Percentiles rank a stretch among this genome's conserved stretches.
Conservation (phyloP, 2,888 invertebrate species). For the Nemurella pictetii region DNA sequence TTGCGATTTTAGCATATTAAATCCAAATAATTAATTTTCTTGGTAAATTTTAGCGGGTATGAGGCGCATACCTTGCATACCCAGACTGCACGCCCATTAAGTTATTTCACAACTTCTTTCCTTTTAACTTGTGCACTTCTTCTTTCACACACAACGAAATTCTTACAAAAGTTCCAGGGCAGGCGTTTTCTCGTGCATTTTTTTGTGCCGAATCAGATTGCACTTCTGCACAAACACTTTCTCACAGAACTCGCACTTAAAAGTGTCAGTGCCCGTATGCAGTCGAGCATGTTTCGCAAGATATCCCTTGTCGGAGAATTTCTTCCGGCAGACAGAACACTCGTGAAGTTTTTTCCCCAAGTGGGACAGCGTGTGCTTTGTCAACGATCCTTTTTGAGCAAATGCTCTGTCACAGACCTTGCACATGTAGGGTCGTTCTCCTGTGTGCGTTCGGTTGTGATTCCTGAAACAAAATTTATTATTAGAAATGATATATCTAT, state of each 20-base stretch:
- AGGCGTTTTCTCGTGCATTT: conserved; percentile 31
- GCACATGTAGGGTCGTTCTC: conserved; percentile 45
- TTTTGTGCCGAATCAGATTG: conserved; percentile 35
- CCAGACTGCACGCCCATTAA: too few species aligned
- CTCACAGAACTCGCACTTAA: conserved; percentile 44
- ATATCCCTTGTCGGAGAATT: conserved; percentile 45
- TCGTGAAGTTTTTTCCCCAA: conserved; percentile 54
- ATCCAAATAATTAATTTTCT: too few species aligned
- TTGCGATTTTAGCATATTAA: too few species aligned
- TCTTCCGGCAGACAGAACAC: conserved; percentile 53
- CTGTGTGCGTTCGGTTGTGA: conserved; percentile 46
- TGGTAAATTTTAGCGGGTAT: too few species aligned
- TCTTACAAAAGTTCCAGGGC: too few species aligned
- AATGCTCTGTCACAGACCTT: conserved; percentile 44
- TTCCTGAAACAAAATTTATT: conserved; percentile 45
- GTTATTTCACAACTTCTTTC: too few species aligned
- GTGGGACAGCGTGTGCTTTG: conserved; percentile 54
- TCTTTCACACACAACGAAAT: too few species aligned
- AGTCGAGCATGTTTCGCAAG: conserved; percentile 52
- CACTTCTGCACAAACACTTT: conserved; percentile 38
- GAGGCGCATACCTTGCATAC: too few species aligned
- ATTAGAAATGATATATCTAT: too few species aligned
- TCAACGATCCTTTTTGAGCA: conserved; percentile 50
- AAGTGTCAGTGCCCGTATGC: conserved; percentile 54
- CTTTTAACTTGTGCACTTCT: too few species aligned